These are phyloP conservation scores for Nestor notabilis DNA, from an alignment of 2,113 vertebrate genomes.

Conservation along the genomic window DNA sequence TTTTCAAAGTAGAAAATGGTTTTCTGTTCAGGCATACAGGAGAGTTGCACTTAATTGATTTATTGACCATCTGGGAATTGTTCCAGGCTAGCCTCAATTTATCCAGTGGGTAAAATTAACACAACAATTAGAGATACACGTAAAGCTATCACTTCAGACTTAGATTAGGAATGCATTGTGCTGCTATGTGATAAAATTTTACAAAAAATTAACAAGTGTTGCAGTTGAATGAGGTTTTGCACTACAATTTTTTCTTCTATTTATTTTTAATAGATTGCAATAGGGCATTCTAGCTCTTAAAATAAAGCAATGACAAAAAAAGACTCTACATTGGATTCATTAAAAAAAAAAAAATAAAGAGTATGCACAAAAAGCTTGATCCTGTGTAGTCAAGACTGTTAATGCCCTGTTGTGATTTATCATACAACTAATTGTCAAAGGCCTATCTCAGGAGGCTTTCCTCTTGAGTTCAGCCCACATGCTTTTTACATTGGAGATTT, in stretches of 20 bases:
- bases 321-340: not conserved
- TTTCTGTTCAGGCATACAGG: not conserved
- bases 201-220: not conserved
- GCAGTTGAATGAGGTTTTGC: not conserved
- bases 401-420: not conserved
- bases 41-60: not conserved
- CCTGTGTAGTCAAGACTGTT: not conserved
- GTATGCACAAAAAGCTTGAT: not conserved
- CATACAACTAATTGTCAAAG: not conserved
- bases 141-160: not conserved
- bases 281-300: not conserved
- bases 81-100: not conserved
- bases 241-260: not conserved
- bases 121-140: not conserved
- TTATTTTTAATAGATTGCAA: not conserved
- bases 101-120: not conserved
- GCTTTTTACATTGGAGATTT: not conserved
- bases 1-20: rapidly evolving
- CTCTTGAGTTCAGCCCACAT: not conserved
- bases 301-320: not conserved
- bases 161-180: not conserved
- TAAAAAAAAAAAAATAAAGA: not conserved
- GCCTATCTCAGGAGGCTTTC: not conserved
- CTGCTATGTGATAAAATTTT: not conserved
- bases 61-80: not conserved